Percentiles rank a stretch among this genome's conserved stretches.
Conservation (phyloP, 2,797 vertebrate species). For the Amazonetta brasiliensis region DNA sequence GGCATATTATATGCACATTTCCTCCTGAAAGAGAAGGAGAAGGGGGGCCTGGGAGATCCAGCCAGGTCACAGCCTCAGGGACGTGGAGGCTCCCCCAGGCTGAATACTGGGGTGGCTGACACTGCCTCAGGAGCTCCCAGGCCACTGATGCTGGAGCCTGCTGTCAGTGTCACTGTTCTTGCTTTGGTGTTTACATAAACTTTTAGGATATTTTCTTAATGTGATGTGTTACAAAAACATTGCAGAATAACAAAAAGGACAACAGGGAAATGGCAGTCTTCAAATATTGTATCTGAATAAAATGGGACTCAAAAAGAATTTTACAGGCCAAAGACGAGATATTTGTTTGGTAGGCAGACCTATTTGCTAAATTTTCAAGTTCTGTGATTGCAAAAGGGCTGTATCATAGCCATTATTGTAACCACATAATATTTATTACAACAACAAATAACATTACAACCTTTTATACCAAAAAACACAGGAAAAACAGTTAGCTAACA, state of each 20-base stretch:
- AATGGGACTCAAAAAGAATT: neutral
- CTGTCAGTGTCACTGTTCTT: neutral
- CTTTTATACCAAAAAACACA: neutral
- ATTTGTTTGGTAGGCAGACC: neutral
- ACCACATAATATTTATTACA: neutral
- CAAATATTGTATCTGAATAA: neutral
- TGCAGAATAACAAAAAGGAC: neutral
- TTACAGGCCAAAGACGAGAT: neutral
- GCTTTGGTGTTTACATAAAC: neutral
- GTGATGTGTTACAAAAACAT: neutral
- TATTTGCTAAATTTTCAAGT: neutral
- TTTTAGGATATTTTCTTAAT: neutral
- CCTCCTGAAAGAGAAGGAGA: neutral
- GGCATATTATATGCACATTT: neutral
- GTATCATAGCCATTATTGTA: neutral
- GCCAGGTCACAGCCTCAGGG: neutral
- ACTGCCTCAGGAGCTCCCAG: neutral
- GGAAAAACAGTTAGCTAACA: neutral
- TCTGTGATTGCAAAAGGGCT: neutral
- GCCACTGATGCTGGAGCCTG: accelerated
- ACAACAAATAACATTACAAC: neutral
- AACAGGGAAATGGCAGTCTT: neutral
- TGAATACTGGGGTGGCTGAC: neutral
- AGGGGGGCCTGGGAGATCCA: neutral
- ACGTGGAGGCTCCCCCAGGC: neutral